These are phyloP conservation scores for Malurus elegans DNA, from an alignment of 2,113 vertebrate genomes.

Conservation along the genomic window DNA sequence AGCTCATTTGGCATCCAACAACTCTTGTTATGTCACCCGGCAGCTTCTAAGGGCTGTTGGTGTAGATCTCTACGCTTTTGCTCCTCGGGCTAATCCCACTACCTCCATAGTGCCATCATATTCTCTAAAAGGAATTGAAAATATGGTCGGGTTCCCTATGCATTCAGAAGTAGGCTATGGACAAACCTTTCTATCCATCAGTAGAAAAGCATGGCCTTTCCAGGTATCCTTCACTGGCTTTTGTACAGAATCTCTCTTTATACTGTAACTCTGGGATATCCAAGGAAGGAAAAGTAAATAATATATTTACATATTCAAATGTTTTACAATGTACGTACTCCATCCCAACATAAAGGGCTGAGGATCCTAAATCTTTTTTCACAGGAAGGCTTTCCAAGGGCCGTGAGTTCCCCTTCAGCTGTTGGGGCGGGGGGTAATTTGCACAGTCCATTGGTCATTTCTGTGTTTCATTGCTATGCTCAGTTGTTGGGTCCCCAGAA, in stretches of 20 bases:
- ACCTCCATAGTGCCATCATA: not conserved
- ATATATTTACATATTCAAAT: not conserved
- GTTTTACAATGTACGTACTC: not conserved
- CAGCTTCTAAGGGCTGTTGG: not conserved
- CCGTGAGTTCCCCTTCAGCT: not conserved
- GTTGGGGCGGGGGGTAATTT: rapidly evolving
- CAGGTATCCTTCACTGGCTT: not conserved
- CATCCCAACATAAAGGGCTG: not conserved
- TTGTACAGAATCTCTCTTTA: not conserved
- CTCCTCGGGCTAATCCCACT: not conserved
- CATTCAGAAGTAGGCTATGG: not conserved
- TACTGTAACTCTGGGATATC: not conserved
- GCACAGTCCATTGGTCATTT: not conserved
- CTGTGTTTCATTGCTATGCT: not conserved
- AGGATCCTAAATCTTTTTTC: not conserved
- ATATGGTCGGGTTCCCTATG: not conserved
- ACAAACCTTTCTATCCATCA: not conserved
- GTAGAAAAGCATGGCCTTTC: not conserved
- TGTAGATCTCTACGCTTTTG: not conserved
- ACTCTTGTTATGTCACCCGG: not conserved
- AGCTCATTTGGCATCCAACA: not conserved
- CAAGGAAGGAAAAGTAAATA: not conserved
- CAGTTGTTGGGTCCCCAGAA: not conserved
- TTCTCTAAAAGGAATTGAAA: not conserved
- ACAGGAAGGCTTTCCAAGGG: not conserved